Base-by-base conservation (phyloP, 2,797 vertebrate genomes). In the Malurus splendens region DNA sequence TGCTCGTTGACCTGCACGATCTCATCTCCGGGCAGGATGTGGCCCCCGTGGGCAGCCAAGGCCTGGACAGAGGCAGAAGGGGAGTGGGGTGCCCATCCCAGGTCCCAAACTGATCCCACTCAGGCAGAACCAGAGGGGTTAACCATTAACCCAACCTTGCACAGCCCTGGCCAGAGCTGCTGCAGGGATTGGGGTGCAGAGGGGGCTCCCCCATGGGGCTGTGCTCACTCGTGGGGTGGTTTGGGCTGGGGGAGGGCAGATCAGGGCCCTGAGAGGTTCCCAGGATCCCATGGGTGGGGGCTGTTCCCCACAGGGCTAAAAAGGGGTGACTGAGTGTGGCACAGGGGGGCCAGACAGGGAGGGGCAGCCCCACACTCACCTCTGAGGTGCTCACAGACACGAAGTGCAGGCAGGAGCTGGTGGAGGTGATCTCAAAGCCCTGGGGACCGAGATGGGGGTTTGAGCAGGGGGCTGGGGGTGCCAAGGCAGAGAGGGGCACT, bases 1-100 rank as follows among this genome's bases (percentile, higher is more conserved):
- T 99, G 98, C 92, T 98, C 96, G 4, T 99, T 99, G 94, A 99
- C 98, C 96, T 99, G 97, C 89, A 99, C 96, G 19, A 99, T 98
- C 95, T 99, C 99, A 33, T 99, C 99, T 44, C 98, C 99, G 0
- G 98, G 97, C 81, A 98, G 95, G 90, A 99, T 94, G 75, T 93
- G 97, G 36, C 96, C 94, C 67, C 67, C 95, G 9, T 96, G 92
- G 38, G 97, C 96, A 7, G 94, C 52, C 10, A 97, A 92, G 28
- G 94, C 97, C 99, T 99, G 36, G 50, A 33, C 28, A 87, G 65
- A 89, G 32, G 28, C 9, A 75, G 45, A 41, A 36, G 59, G 18
- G 42, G 36, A 74, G 7, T 1, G 5, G 23, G 20, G n/a, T 57
- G 6, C 55, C 25, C 6, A 1, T 18, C 23, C 56, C 1, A 2